Percentiles rank a stretch among this genome's conserved stretches.
These are phyloP conservation scores for Nemurella pictetii DNA, from an alignment of 2,888 invertebrate genomes.

Conservation along the genomic window DNA sequence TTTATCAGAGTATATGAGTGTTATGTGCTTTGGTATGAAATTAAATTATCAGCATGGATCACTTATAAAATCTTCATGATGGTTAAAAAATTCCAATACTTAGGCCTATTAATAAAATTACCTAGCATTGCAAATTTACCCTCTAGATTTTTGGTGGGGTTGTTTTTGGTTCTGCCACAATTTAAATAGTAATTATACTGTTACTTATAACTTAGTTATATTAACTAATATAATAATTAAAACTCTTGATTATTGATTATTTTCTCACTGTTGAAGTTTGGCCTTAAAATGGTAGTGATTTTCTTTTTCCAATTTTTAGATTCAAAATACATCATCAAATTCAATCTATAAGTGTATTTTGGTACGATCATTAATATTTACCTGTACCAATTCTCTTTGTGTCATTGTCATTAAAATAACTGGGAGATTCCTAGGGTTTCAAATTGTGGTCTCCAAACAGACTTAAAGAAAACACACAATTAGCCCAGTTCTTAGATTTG, in stretches of 20 bases:
- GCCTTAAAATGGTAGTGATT: conserved; percentile 8
- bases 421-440: neutral
- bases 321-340: neutral
- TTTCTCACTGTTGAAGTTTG: conserved; percentile 22
- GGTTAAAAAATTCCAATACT: neutral
- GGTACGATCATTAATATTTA: conserved; percentile 21
- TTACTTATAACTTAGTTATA: too few relatives aligned
- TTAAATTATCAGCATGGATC: neutral
- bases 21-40: neutral
- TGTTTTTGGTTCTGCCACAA: too few relatives aligned
- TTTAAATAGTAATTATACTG: too few relatives aligned
- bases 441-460: neutral
- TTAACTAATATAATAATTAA: too few relatives aligned
- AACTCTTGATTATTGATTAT: neutral
- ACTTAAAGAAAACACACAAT: neutral
- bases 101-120: neutral
- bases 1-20: neutral
- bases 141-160: neutral
- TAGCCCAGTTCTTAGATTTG: neutral
- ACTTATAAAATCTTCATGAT: too few relatives aligned
- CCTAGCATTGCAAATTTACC: neutral
- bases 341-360: conserved; percentile 28
- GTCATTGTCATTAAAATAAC: conserved; percentile 12
- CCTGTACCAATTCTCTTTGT: conserved; percentile 25
- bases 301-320: neutral